Percentiles rank a stretch among this genome's conserved stretches.
Conservation (phyloP, 2,888 invertebrate genomes). For the Notodonta dromedarius region DNA sequence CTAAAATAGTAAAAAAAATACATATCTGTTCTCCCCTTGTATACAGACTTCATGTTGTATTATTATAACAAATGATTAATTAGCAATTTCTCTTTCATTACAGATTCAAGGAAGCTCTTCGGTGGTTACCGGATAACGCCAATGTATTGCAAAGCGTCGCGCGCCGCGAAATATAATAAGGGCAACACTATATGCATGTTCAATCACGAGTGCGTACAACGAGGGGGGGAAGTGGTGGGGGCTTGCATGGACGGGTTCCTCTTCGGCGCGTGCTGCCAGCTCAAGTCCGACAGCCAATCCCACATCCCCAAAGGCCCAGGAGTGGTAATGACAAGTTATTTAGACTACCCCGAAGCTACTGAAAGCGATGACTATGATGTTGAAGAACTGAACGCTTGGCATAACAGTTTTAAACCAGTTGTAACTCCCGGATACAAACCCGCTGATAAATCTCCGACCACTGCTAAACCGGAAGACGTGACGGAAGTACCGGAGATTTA, state of each 20-base stretch:
- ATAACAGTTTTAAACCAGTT: slow-evolving; percentile 76
- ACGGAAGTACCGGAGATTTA: slow-evolving; percentile 79
- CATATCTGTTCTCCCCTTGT: no score
- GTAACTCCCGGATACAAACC: slow-evolving; percentile 78
- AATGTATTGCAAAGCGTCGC: slow-evolving; percentile 89
- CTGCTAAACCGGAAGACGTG: slow-evolving; percentile 53
- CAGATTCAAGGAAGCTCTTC: slow-evolving; percentile 88
- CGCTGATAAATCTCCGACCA: slow-evolving; percentile 56
- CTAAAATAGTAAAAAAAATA: no score
- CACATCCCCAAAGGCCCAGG: slow-evolving; percentile 80
- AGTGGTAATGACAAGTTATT: slow-evolving; percentile 76
- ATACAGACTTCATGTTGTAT: no score
- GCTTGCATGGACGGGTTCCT: slow-evolving; percentile 96
- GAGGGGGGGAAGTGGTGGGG: slow-evolving; percentile 92
- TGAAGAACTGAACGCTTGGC: slow-evolving; percentile 72
- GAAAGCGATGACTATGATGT: slow-evolving; percentile 70
- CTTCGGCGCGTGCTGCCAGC: slow-evolving; percentile 96
- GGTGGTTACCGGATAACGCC: slow-evolving; percentile 95
- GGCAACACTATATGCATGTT: slow-evolving; percentile 96
- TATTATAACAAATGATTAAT: no score
- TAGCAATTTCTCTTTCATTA: slow-evolving; percentile 13
- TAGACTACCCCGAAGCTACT: slow-evolving; percentile 72
- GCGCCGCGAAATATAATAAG: slow-evolving; percentile 85
- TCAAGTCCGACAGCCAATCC: slow-evolving; percentile 79
- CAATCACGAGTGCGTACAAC: slow-evolving; percentile 93